These are phyloP conservation scores for Diarsia mendica DNA, from an alignment of 2,888 invertebrate species.

Conservation along the genomic window DNA sequence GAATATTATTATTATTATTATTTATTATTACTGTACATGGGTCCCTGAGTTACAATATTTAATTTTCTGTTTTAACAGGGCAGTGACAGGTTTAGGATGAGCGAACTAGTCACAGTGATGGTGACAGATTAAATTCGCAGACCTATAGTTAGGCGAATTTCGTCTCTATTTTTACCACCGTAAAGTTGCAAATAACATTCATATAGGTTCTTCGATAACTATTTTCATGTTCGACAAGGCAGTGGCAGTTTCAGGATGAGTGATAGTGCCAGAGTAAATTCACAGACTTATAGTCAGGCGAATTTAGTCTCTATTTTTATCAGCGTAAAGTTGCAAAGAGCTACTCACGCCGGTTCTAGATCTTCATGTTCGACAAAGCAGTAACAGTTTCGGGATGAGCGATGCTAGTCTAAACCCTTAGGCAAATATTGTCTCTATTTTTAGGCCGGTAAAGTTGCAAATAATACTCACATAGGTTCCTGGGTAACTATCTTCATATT, in stretches of 20 bases:
- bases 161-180: background rate
- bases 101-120: too few species aligned
- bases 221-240: too few species aligned
- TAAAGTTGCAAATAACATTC: conserved; percentile 10
- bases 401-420: background rate
- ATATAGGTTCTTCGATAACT: too few species aligned
- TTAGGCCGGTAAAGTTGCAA: background rate
- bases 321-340: background rate
- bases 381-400: too few species aligned
- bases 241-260: too few species aligned
- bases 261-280: background rate
- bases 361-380: too few species aligned
- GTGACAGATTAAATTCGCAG: background rate
- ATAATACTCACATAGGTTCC: conserved; percentile 88
- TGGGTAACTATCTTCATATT: conserved; percentile 92
- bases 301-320: background rate
- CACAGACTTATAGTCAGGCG: background rate
- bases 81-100: too few species aligned
- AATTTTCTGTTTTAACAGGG: too few species aligned
- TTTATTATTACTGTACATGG: too few species aligned
- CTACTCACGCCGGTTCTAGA: too few species aligned
- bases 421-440: background rate
- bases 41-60: too few species aligned
- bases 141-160: background rate
- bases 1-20: too few species aligned